Evolutionary conservation across 2,797 vertebrate genomes (phyloP).

Genomic region (Sparidentex hasta): DNA sequence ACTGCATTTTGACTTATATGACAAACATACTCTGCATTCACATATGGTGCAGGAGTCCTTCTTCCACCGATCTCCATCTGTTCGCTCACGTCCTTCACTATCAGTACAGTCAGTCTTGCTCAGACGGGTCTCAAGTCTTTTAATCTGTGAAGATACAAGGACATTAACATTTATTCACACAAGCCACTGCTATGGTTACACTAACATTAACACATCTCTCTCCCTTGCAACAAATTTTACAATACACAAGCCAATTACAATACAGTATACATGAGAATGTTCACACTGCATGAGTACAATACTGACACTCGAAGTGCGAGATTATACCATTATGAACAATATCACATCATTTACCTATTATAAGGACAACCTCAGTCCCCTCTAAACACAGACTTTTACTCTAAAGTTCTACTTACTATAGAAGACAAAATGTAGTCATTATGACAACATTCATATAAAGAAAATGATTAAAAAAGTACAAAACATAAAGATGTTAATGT

Average conservation of each 20-base stretch:
- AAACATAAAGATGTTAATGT: no score
- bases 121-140: conserved; percentile 94
- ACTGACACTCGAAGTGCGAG: not conserved
- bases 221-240: not conserved
- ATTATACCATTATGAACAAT: not conserved
- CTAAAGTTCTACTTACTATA: no score
- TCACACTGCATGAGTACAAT: not conserved
- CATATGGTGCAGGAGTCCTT: conserved; percentile 91
- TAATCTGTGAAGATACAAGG: conserved; percentile 87
- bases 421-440: no score
- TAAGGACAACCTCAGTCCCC: not conserved
- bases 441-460: no score
- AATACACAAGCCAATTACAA: not conserved
- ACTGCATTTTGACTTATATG: not conserved
- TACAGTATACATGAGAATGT: not conserved
- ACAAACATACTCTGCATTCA: conserved; percentile 92
- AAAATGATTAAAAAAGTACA: no score
- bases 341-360: not conserved
- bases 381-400: not conserved
- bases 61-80: conserved; percentile 90
- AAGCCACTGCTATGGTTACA: not conserved
- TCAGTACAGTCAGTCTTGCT: conserved; percentile 93
- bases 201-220: not conserved
- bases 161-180: not conserved
- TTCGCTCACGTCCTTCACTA: conserved; percentile 85